A percentile compares a stretch with the other conserved stretches of the same genome.
Conservation (phyloP, 2,888 invertebrate genomes). For the Apotomis capreana region DNA sequence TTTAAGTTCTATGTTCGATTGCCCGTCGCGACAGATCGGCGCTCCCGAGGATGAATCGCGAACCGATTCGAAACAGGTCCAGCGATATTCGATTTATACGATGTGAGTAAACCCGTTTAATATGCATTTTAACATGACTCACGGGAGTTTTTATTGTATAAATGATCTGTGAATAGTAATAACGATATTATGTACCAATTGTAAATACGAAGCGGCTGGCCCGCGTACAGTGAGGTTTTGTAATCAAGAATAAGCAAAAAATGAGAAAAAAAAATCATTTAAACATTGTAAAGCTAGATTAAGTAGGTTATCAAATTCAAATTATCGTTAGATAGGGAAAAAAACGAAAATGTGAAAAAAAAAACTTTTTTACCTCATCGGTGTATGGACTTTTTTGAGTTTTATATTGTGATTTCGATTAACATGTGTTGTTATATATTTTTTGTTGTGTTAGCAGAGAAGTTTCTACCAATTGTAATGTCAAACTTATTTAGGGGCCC, state of each 20-base stretch:
- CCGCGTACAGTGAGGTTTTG: slow-evolving; percentile 33
- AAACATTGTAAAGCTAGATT: slow-evolving; percentile 29
- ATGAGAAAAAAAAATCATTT: slow-evolving; percentile 39
- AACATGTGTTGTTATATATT: slow-evolving; percentile 15
- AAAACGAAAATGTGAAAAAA: slow-evolving; percentile 42
- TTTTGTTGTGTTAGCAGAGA: not conserved
- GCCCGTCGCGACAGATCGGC: too few relatives aligned
- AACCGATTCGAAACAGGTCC: too few relatives aligned
- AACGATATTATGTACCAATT: slow-evolving; percentile 17
- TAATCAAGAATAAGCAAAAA: slow-evolving; percentile 41
- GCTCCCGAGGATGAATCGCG: too few relatives aligned
- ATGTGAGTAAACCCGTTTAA: too few relatives aligned
- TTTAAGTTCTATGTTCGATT: too few relatives aligned
- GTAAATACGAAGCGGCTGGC: slow-evolving; percentile 35
- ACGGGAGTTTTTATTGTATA: not conserved
- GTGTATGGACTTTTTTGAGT: slow-evolving; percentile 33
- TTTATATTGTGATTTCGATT: slow-evolving; percentile 28
- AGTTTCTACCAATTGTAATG: slow-evolving; percentile 13
- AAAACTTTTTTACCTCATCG: slow-evolving; percentile 35
- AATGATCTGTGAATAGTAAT: slow-evolving; percentile 10
- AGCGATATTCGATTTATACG: too few relatives aligned
- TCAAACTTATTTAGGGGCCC: too few relatives aligned
- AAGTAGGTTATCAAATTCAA: slow-evolving; percentile 42
- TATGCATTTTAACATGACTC: too few relatives aligned
- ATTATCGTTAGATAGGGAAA: slow-evolving; percentile 40